Percentiles rank a stretch among this genome's conserved stretches.
These are phyloP conservation scores for Turritopsis rubra DNA, from an alignment of 30 jellyfish, hydroid and myxozoan species.

Conservation along the genomic window DNA sequence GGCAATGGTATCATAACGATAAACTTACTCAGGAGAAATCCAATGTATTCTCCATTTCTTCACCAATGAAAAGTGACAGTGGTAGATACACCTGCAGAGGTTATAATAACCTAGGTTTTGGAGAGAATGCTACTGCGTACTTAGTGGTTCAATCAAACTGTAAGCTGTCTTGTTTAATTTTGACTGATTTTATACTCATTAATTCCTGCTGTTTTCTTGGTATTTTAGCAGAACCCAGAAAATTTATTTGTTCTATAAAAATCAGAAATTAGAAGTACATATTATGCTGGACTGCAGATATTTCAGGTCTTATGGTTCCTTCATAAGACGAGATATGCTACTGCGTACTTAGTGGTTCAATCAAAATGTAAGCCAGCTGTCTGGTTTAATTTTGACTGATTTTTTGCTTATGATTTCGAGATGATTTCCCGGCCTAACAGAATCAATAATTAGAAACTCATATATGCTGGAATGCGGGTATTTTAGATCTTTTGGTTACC, in stretches of 20 bases:
- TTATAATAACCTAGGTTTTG: constrained; percentile 12
- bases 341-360: neutral
- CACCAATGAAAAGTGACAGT: constrained; percentile 37
- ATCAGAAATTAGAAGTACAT: too few relatives aligned
- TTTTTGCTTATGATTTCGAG: neutral
- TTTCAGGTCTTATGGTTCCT: too few relatives aligned
- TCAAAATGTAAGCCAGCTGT: neutral
- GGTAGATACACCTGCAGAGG: constrained; percentile 53
- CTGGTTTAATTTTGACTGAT: neutral
- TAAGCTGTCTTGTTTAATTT: too few relatives aligned
- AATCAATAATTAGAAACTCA: neutral
- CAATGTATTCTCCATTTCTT: neutral
- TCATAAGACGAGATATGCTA: too few relatives aligned
- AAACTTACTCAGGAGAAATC: neutral
- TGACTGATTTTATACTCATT: too few relatives aligned
- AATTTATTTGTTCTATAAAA: too few relatives aligned
- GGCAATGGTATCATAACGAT: constrained; percentile 30
- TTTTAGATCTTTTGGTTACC: too few relatives aligned
- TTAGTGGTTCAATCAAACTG: constrained; percentile 16
- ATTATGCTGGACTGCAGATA: too few relatives aligned
- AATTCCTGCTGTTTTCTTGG: too few relatives aligned
- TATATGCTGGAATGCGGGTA: too few relatives aligned
- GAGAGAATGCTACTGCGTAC: constrained; percentile 20
- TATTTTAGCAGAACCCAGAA: too few relatives aligned
- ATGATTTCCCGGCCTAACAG: neutral